phyloP scores from a whole-genome alignment of 2,797 vertebrate genomes.

The Galaxias olidus region DNA sequence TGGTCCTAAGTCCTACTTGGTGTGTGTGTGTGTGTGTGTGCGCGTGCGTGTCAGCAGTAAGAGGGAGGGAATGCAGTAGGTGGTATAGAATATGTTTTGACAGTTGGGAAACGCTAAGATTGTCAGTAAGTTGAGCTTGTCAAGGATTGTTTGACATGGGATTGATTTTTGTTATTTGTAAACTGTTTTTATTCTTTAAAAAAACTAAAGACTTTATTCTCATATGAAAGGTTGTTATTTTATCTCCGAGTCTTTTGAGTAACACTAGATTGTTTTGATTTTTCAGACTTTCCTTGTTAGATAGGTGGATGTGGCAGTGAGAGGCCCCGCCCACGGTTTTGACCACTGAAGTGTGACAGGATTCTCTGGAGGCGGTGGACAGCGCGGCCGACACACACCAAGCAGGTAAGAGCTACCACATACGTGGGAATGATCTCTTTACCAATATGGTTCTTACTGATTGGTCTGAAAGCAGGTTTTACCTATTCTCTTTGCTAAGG shows the following conservation, averaged over 20 bases:
- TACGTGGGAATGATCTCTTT: not conserved
- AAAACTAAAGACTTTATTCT: slow-evolving; percentile 1
- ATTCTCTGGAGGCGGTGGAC: slow-evolving; percentile 9
- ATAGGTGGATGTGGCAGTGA: slow-evolving; percentile 32
- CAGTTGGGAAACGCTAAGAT: slow-evolving; percentile 2
- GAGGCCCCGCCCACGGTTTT: slow-evolving; percentile 16
- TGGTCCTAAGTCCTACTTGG: too few species aligned
- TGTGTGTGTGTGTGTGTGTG: too few species aligned
- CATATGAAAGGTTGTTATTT: slow-evolving; percentile 5
- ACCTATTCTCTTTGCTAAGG: not conserved
- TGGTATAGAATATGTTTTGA: not conserved
- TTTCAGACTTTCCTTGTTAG: slow-evolving; percentile 5
- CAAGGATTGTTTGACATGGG: not conserved
- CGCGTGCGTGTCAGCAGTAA: not conserved
- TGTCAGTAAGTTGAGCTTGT: slow-evolving; percentile 1
- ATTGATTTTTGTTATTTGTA: slow-evolving; percentile 42
- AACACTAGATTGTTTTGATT: slow-evolving; percentile 21
- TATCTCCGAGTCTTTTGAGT: slow-evolving; percentile 2
- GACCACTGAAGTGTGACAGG: slow-evolving; percentile 13
- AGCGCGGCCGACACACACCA: slow-evolving; percentile 8
- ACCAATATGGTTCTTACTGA: not conserved
- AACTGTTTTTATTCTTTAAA: not conserved
- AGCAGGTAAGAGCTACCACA: slow-evolving; percentile 16
- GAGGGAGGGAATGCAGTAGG: not conserved
- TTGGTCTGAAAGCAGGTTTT: not conserved